Evolutionary conservation across 92 coral and sea anemone species (phyloP).

Genomic region (Montipora capitata): DNA sequence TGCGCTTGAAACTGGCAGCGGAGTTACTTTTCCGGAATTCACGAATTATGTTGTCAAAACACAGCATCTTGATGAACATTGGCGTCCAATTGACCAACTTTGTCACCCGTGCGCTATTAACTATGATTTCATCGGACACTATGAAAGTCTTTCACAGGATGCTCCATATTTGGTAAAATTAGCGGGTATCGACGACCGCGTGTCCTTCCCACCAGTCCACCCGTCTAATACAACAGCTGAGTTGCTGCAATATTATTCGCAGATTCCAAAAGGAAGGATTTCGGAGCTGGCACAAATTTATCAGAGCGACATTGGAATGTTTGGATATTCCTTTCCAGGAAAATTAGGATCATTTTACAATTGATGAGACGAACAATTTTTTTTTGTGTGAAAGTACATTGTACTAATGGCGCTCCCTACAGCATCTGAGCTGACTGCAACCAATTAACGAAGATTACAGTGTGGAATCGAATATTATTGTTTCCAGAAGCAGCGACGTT

Average conservation of each 20-base stretch:
- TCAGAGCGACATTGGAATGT: slow-evolving; percentile 38
- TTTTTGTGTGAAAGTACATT: background rate
- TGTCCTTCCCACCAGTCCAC: slow-evolving; percentile 27
- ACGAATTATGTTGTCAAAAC: background rate
- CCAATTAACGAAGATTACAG: no score
- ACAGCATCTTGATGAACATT: slow-evolving; percentile 32
- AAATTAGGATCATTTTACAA: background rate
- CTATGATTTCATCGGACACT: slow-evolving; percentile 49
- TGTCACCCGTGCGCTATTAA: slow-evolving; percentile 50
- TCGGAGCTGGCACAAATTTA: slow-evolving; percentile 32
- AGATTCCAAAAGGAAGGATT: slow-evolving; percentile 32
- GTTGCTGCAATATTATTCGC: slow-evolving; percentile 25
- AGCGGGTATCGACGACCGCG: slow-evolving; percentile 49
- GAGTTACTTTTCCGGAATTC: slow-evolving; percentile 45
- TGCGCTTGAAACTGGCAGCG: slow-evolving; percentile 23
- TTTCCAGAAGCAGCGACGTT: no score
- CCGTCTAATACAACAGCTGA: slow-evolving; percentile 35
- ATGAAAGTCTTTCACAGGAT: slow-evolving; percentile 29
- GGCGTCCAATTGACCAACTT: slow-evolving; percentile 23
- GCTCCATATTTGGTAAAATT: slow-evolving; percentile 31
- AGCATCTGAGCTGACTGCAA: no score
- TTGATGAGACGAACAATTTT: background rate
- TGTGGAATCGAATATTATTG: no score
- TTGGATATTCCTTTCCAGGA: slow-evolving; percentile 38
- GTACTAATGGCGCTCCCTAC: background rate